These are phyloP conservation scores for Octomys mimax DNA, from an alignment of 2,797 vertebrate species.

Conservation along the genomic window DNA sequence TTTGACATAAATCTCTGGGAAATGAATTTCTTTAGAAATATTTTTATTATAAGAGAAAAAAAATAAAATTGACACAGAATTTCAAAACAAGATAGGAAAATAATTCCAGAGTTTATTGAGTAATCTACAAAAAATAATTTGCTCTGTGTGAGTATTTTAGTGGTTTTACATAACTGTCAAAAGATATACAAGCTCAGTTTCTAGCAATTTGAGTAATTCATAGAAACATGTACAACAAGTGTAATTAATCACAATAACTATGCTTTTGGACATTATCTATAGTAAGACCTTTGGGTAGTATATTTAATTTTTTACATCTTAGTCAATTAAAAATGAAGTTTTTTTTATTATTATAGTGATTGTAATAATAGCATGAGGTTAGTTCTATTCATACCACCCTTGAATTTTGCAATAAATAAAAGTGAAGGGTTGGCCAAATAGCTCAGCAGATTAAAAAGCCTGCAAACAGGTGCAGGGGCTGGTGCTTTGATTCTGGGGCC, in stretches of 20 bases:
- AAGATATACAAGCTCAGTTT: not conserved
- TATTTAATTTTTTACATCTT: not conserved
- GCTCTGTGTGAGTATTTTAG: not conserved
- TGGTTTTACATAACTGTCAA: not conserved
- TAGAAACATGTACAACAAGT: not conserved
- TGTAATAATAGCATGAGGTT: not conserved
- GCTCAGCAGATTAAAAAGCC: no score
- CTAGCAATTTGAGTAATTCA: not conserved
- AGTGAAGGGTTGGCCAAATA: not conserved
- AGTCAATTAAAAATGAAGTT: not conserved
- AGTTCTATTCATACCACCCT: not conserved
- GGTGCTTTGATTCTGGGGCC: no score
- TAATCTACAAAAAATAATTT: conserved; percentile 15
- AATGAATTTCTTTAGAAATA: not conserved
- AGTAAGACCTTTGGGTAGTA: not conserved
- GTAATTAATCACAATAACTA: not conserved
- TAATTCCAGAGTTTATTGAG: not conserved
- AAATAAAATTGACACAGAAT: no score
- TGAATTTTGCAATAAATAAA: not conserved
- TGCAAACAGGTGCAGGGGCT: no score
- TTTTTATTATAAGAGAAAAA: not conserved
- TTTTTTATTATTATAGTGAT: not conserved
- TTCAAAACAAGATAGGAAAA: no score
- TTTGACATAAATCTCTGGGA: conserved; percentile 21
- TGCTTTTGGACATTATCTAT: not conserved